Evolutionary conservation across 2,888 invertebrate genomes (phyloP), one percentile per base, ranked within the genome.

Genomic region (Eucera pruinosa): DNA sequence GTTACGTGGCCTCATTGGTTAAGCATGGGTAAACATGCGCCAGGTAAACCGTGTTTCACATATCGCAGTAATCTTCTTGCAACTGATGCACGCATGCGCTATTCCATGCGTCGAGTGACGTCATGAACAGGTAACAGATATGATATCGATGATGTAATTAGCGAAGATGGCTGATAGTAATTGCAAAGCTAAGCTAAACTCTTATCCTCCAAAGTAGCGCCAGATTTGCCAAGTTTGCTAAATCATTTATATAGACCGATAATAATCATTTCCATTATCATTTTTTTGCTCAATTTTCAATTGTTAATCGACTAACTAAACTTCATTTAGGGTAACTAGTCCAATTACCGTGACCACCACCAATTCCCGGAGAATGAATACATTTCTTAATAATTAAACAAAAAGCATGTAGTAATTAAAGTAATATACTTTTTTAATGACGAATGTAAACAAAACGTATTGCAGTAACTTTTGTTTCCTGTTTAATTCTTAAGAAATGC

Each of bases 21-120:
- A n/a, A 54, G 39, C 71, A 45, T 30, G 64, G 64, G 52, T 71
- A 75, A 75, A 65, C 72, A 71, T 47, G 72, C 57, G 52, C 18
- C 25, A 30, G 58, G 27, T 54, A 54, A 71, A 47, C 41, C 73
- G 54, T 54, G 25, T 47, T 65, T 64, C 45, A n/a, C 36, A 18
- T 54, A 77, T 74, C 39, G 11, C 30, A 30, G 50, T 9, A 23
- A 39, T 54, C 43, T 45, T 9, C 20, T 33, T 36, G 27, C 18
- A 13, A 27, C 20, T 25, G 25, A 13, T 18, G 15, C 36, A 41
- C 69, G 62, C 75, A 33, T 20, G 58, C 52, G 27, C 30, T 4
- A 2, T 54, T 33, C 18, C 18, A 7, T n/a, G n/a, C 30, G 30
- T 52, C 13, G 39, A 23, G 11, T 70, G 70, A 76, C 71, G 61